Percentiles rank a stretch among this genome's conserved stretches.
Evolutionary conservation across 2,888 invertebrate species (phyloP).

Genomic region (Drosophila testacea): DNA sequence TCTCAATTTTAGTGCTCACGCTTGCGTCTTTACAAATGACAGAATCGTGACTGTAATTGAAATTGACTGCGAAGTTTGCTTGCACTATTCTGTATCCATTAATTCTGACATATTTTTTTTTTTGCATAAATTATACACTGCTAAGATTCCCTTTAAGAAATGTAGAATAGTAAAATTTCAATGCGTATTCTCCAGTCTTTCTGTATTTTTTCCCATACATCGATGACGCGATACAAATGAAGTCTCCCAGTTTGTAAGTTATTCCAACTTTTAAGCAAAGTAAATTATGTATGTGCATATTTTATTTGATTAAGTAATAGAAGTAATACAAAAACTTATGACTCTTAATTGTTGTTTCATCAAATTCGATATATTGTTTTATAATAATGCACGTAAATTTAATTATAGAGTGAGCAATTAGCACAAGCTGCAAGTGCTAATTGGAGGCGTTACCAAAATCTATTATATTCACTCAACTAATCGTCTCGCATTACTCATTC

Average conservation of each 20-base stretch:
- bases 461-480: slow-evolving; percentile 3
- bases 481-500: slow-evolving; percentile 7
- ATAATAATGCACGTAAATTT: not conserved
- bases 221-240: not conserved
- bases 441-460: slow-evolving; percentile 14
- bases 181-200: not conserved
- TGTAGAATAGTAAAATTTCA: not conserved
- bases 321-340: not conserved
- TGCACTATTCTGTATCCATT: slow-evolving; percentile 3
- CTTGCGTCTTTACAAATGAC: slow-evolving; percentile 20
- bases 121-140: slow-evolving; percentile 1
- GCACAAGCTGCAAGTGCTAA: slow-evolving; percentile 2
- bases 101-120: not conserved
- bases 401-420: slow-evolving; percentile 2
- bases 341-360: not conserved
- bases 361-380: slow-evolving; percentile 1
- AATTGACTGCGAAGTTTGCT: slow-evolving; percentile 41
- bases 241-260: not conserved
- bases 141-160: slow-evolving; percentile 3
- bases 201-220: not conserved
- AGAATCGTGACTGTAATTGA: slow-evolving; percentile 65
- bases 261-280: too few relatives aligned
- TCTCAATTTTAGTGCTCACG: slow-evolving; percentile 3
- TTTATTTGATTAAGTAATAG: not conserved
- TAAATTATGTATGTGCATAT: slow-evolving; percentile 8